Evolutionary conservation across 1,140 invertebrate genomes (phyloP).

Genomic region (Hirudo medicinalis): DNA sequence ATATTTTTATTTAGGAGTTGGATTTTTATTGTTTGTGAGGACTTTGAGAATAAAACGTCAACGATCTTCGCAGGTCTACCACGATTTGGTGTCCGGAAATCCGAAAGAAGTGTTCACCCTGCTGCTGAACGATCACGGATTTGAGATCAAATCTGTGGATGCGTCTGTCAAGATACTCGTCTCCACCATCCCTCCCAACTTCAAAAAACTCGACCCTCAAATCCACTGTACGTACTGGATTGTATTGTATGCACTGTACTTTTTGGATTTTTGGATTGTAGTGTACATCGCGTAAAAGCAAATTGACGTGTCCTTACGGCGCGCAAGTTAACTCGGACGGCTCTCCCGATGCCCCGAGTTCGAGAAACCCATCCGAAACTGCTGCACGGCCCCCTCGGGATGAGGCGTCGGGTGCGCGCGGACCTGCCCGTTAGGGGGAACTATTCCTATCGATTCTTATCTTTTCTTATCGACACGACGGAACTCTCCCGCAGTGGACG

Average conservation of each 20-base stretch:
- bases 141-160: conserved; percentile 60
- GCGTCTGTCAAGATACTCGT: conserved; percentile 77
- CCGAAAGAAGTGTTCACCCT: conserved; percentile 42
- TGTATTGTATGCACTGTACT: background rate
- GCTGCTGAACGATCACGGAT: conserved; percentile 44
- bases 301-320: too few species aligned
- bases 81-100: conserved; percentile 58
- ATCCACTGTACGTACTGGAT: conserved; percentile 51
- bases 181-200: conserved; percentile 80
- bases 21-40: too few species aligned
- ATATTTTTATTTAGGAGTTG: too few species aligned
- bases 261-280: background rate
- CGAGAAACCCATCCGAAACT: too few species aligned
- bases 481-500: conserved; percentile 50
- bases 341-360: too few species aligned
- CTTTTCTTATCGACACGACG: background rate
- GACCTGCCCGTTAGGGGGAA: too few species aligned
- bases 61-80: conserved; percentile 46
- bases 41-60: too few species aligned
- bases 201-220: conserved; percentile 80
- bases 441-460: background rate
- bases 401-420: too few species aligned
- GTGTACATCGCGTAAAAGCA: too few species aligned
- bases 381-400: too few species aligned
- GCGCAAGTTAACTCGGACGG: too few species aligned